These are phyloP conservation scores for Zenarchopterus dispar DNA, from an alignment of 2,797 vertebrate genomes.

Conservation along the genomic window DNA sequence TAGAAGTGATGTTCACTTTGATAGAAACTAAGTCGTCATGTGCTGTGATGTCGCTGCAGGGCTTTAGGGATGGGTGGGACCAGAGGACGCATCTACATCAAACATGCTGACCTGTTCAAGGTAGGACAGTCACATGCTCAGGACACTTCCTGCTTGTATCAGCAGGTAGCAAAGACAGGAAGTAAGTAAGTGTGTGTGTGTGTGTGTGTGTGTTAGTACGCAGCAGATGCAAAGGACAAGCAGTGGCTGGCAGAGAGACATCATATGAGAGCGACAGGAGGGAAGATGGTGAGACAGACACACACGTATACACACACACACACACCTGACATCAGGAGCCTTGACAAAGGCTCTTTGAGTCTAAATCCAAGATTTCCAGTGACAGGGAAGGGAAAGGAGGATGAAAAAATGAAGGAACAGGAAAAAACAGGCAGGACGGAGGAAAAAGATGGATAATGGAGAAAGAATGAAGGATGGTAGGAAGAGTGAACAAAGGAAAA, in stretches of 20 bases:
- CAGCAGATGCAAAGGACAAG: conserved; percentile 96
- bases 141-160: not conserved
- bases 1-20: too few species aligned
- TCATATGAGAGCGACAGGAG: conserved; percentile 96
- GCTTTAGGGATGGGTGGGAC: conserved; percentile 98
- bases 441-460: too few species aligned
- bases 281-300: conserved; percentile 90
- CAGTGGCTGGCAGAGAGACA: conserved; percentile 97
- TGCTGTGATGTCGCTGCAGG: conserved; percentile 72
- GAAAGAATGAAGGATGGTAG: too few species aligned
- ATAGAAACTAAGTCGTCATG: too few species aligned
- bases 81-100: conserved; percentile 97
- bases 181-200: conserved; percentile 31
- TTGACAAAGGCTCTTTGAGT: too few species aligned
- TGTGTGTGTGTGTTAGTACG: conserved; percentile 84
- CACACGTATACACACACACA: not conserved
- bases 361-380: too few species aligned
- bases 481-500: too few species aligned
- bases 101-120: conserved; percentile 97
- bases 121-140: conserved; percentile 63
- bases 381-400: too few species aligned
- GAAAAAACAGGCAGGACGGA: too few species aligned
- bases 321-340: too few species aligned
- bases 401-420: too few species aligned
- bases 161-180: not conserved